A percentile compares a stretch with the other conserved stretches of the same genome.
Evolutionary conservation across 1,140 invertebrate genomes (phyloP).

Genomic region (Tetragonula clypearis): DNA sequence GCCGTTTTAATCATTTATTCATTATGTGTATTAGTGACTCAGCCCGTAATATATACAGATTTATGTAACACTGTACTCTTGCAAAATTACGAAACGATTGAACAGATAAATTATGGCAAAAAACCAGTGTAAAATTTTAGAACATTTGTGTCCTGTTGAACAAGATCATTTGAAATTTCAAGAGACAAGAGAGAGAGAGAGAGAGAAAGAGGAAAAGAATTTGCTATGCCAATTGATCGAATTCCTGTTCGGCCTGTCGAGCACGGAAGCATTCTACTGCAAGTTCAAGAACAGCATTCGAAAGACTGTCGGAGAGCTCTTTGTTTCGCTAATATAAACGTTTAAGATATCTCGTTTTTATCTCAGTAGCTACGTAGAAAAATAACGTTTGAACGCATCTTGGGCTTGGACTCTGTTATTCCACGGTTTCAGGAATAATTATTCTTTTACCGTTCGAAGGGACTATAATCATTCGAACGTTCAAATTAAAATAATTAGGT

Average conservation of each 20-base stretch:
- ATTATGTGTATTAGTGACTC: too few species aligned
- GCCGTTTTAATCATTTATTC: too few species aligned
- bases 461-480: neutral
- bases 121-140: neutral
- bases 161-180: neutral
- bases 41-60: too few species aligned
- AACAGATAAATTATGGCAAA: neutral
- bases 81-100: neutral
- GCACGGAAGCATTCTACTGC: neutral
- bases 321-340: neutral
- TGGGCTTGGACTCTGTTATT: neutral
- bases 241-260: neutral
- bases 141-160: neutral
- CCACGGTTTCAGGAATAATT: neutral
- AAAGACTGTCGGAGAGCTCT: neutral
- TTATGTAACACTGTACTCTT: neutral
- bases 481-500: too few species aligned
- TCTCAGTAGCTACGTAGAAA: neutral
- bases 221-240: neutral
- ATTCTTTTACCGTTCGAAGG: neutral
- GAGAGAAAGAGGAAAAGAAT: neutral
- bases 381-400: neutral
- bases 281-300: neutral
- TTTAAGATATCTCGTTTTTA: neutral
- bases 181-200: too few species aligned